These are phyloP conservation scores for Bettongia penicillata DNA, from an alignment of 2,113 vertebrate species.

Conservation along the genomic window DNA sequence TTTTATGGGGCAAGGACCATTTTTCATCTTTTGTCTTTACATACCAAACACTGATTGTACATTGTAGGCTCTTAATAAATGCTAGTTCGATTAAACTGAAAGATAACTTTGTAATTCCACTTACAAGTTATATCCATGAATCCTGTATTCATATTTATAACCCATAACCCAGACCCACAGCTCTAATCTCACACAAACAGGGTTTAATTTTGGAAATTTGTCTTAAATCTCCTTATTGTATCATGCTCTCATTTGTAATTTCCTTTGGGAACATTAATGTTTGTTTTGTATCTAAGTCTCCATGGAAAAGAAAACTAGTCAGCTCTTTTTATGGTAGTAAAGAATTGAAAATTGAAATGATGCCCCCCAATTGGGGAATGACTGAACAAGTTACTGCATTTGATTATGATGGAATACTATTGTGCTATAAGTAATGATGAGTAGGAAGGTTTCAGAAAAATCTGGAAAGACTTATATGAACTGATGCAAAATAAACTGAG, in stretches of 20 bases:
- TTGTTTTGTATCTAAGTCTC: not conserved
- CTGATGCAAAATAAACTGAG: no score
- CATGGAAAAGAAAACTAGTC: not conserved
- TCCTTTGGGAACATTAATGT: not conserved
- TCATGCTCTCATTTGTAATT: not conserved
- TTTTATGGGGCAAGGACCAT: not conserved
- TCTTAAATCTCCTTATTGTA: no score
- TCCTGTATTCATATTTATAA: not conserved
- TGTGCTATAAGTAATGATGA: no score
- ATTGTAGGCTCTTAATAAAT: no score
- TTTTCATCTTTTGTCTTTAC: not conserved
- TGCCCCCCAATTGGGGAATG: no score
- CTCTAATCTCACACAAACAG: not conserved
- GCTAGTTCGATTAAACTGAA: not conserved
- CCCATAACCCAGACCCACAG: not conserved
- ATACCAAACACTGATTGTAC: not conserved
- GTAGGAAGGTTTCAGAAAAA: no score
- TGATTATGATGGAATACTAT: no score
- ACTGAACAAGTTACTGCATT: no score
- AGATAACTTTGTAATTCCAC: not conserved
- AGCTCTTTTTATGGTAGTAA: no score
- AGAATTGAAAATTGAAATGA: no score
- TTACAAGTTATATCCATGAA: not conserved
- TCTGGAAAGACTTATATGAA: no score
- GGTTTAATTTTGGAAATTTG: not conserved